Evolutionary conservation across 1,140 invertebrate genomes (phyloP).

Genomic region (Polyergus mexicanus): DNA sequence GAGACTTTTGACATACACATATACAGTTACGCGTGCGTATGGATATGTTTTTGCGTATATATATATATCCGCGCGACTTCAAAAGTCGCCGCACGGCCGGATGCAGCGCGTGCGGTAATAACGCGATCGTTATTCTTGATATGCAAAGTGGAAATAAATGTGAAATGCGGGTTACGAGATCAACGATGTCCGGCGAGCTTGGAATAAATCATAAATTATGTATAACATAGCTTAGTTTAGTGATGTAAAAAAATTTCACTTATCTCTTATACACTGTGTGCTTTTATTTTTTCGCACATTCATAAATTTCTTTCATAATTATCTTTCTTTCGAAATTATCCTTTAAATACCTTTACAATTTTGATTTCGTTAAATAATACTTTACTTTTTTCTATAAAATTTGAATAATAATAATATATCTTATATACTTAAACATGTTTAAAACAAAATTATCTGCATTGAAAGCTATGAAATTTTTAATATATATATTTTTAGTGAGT

Average conservation of each 20-base stretch:
- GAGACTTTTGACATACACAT: not conserved
- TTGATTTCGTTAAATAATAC: not conserved
- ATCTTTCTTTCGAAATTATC: not conserved
- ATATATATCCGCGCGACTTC: slow-evolving; percentile 1
- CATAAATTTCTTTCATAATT: too few relatives aligned
- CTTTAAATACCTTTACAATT: not conserved
- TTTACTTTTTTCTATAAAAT: not conserved
- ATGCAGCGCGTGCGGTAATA: slow-evolving; percentile 36
- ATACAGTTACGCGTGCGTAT: too few relatives aligned
- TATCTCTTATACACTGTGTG: slow-evolving; percentile 26
- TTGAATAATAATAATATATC: not conserved
- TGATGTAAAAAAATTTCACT: slow-evolving; percentile 11
- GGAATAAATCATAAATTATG: slow-evolving; percentile 55
- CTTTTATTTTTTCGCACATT: not conserved
- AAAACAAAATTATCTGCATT: not conserved
- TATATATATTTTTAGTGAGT: not conserved
- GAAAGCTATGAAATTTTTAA: not conserved
- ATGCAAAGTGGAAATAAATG: slow-evolving; percentile 50
- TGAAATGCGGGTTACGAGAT: slow-evolving; percentile 47
- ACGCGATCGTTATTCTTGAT: slow-evolving; percentile 50
- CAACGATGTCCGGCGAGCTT: slow-evolving; percentile 28
- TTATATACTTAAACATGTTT: not conserved
- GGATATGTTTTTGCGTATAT: not conserved
- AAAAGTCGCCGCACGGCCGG: slow-evolving; percentile 22
- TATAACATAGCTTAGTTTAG: slow-evolving; percentile 30